Evolutionary conservation across 2,797 vertebrate species (phyloP).

Genomic region (Nothura maculosa): DNA sequence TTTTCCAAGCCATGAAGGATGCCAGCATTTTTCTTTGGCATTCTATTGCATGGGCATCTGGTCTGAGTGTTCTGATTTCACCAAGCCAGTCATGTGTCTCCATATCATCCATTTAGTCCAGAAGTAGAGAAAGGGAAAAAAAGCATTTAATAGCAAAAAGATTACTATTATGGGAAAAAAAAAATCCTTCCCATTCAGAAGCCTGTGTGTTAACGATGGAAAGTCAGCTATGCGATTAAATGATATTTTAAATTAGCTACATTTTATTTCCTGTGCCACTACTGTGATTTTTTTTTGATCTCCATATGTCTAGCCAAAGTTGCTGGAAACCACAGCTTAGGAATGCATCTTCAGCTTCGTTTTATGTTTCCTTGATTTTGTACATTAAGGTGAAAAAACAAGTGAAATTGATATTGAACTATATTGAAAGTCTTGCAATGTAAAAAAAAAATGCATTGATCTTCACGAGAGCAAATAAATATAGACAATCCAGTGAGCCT

Average conservation of each 20-base stretch:
- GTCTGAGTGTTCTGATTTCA: conserved; percentile 76
- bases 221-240: conserved; percentile 30
- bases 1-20: conserved; percentile 54
- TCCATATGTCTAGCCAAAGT: not conserved
- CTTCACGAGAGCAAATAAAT: not conserved
- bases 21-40: conserved; percentile 77
- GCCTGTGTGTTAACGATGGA: conserved; percentile 15
- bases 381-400: not conserved
- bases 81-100: conserved; percentile 71
- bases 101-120: conserved; percentile 67
- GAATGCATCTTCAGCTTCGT: not conserved
- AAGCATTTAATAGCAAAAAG: conserved; percentile 36
- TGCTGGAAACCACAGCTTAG: conserved; percentile 16
- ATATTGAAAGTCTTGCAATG: not conserved
- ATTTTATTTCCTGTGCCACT: conserved; percentile 50
- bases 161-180: conserved; percentile 38
- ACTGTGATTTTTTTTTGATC: not conserved
- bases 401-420: not conserved
- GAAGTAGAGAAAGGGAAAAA: conserved; percentile 36
- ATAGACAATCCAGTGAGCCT: not conserved
- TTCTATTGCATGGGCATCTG: conserved; percentile 77
- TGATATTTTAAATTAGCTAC: conserved; percentile 54
- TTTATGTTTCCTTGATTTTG: not conserved
- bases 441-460: not conserved
- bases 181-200: conserved; percentile 4